Evolutionary conservation across 2,797 vertebrate genomes (phyloP).

Genomic region (Amniataba percoides): DNA sequence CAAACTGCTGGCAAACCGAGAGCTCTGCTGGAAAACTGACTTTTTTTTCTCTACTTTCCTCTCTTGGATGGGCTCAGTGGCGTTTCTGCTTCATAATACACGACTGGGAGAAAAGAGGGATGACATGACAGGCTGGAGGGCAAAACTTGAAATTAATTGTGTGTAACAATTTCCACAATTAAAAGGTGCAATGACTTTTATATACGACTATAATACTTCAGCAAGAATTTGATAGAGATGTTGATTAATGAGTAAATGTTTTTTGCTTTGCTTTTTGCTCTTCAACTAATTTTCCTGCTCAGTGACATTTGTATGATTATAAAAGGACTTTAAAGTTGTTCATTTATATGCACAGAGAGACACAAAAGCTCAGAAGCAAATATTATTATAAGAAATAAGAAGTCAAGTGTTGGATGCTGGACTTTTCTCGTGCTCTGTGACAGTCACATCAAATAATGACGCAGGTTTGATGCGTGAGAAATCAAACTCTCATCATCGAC

Average conservation of each 20-base stretch:
- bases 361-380: not conserved
- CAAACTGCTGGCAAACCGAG: conserved; percentile 45
- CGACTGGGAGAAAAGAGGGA: conserved; percentile 24
- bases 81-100: conserved; percentile 16
- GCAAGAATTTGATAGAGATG: not conserved
- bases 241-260: conserved; percentile 1
- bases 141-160: not conserved
- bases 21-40: conserved; percentile 45
- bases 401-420: no score
- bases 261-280: no score
- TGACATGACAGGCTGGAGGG: conserved; percentile 13
- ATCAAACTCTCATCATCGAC: not conserved
- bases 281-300: not conserved
- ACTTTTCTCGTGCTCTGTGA: not conserved
- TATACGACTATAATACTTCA: not conserved
- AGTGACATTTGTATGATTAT: conserved; percentile 3
- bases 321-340: not conserved
- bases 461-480: conserved; percentile 22
- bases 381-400: not conserved
- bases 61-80: not conserved
- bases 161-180: conserved; percentile 31
- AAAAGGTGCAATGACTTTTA: not conserved
- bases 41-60: not conserved
- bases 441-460: not conserved
- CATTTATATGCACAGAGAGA: not conserved